A percentile compares a stretch with the other conserved stretches of the same genome.
Evolutionary conservation across 37 sponge, comb jelly and placozoan genomes (phyloP).

Genomic region (Diacarnus erythraeanus): DNA sequence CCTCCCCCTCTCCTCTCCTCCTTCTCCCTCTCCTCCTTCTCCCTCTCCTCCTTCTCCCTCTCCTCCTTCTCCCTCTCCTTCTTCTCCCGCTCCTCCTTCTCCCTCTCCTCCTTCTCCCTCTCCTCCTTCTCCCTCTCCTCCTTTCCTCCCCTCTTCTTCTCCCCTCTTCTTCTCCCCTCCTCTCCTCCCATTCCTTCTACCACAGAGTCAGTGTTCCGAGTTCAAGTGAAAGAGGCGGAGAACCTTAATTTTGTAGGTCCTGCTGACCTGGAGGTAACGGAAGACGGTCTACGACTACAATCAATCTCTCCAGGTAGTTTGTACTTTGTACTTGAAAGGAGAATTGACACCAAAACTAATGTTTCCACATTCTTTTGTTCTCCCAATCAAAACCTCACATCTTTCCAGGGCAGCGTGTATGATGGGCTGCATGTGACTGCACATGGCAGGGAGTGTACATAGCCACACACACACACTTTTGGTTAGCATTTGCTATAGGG

Average conservation of each 20-base stretch:
- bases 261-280: slow-evolving; percentile 58
- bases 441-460: too few species aligned
- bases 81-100: background rate
- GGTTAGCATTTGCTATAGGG: too few species aligned
- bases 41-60: background rate
- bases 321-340: too few species aligned
- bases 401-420: too few species aligned
- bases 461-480: too few species aligned
- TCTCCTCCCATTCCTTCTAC: background rate
- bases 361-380: too few species aligned
- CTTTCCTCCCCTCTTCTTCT: background rate
- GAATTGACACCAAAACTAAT: too few species aligned
- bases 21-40: background rate
- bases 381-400: too few species aligned
- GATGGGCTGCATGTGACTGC: too few species aligned
- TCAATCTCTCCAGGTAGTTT: slow-evolving; percentile 43
- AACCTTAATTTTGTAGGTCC: slow-evolving; percentile 43
- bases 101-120: background rate
- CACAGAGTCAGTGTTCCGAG: slow-evolving; percentile 42
- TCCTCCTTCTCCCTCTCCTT: background rate
- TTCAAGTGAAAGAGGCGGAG: slow-evolving; percentile 67
- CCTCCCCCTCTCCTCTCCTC: background rate
- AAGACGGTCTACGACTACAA: slow-evolving; percentile 52
- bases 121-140: background rate
- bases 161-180: background rate